These are phyloP conservation scores for Armadillidium nasatum DNA, from an alignment of 1,140 invertebrate genomes.

Conservation along the genomic window DNA sequence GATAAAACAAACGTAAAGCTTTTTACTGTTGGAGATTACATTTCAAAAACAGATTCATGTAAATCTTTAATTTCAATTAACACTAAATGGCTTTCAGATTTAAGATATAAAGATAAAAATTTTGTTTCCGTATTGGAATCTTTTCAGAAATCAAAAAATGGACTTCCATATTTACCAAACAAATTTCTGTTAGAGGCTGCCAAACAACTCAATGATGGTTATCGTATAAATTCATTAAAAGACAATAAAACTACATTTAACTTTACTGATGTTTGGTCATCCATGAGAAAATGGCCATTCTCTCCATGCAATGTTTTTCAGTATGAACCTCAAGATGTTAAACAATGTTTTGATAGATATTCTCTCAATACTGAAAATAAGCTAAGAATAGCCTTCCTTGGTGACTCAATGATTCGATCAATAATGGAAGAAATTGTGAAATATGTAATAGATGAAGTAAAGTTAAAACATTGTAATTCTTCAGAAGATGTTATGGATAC, in stretches of 20 bases:
- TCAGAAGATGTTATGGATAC: not conserved
- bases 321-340: not conserved
- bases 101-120: too few relatives aligned
- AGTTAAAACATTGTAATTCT: not conserved
- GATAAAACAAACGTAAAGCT: too few relatives aligned
- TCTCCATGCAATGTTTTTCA: not conserved
- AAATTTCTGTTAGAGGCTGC: too few relatives aligned
- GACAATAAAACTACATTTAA: not conserved
- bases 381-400: not conserved
- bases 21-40: too few relatives aligned
- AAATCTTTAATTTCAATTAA: too few relatives aligned
- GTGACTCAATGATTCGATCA: not conserved
- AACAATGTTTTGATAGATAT: not conserved
- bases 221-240: not conserved
- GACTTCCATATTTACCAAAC: too few relatives aligned
- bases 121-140: too few relatives aligned
- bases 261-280: not conserved
- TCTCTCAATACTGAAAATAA: not conserved
- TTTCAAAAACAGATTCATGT: too few relatives aligned
- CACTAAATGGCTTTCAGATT: too few relatives aligned
- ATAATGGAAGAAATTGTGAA: not conserved
- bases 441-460: not conserved
- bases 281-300: not conserved
- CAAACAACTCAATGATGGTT: too few relatives aligned
- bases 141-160: too few relatives aligned